phyloP scores from a whole-genome alignment of 2,113 vertebrate genomes.

The Cathartes aura region DNA sequence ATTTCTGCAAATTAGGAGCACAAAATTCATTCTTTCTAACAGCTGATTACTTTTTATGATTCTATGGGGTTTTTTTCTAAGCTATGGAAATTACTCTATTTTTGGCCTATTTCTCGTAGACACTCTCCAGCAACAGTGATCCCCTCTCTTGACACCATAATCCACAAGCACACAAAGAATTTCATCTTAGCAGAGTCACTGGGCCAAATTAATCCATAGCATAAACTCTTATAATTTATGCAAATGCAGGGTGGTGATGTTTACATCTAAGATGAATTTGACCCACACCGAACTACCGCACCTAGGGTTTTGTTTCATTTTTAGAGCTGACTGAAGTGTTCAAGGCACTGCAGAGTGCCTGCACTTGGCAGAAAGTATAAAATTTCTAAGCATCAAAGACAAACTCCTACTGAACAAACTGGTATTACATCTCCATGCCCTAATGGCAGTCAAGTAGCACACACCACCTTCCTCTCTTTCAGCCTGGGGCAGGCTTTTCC shows the following conservation, averaged over 20 bases:
- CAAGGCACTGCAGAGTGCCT: neutral
- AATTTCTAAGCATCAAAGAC: neutral
- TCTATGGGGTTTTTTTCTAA: neutral
- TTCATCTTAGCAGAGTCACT: neutral
- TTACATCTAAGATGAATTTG: neutral
- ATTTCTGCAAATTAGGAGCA: constrained; percentile 56
- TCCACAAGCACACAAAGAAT: constrained; percentile 7
- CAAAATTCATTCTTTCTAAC: constrained; percentile 53
- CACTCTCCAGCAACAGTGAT: constrained; percentile 12
- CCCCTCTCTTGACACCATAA: neutral
- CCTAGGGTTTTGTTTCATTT: neutral
- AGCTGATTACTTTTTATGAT: constrained; percentile 65
- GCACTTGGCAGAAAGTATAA: neutral
- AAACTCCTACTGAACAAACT: neutral
- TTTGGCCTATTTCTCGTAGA: constrained; percentile 44
- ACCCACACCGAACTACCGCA: neutral
- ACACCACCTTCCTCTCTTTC: neutral
- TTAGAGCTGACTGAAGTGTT: neutral
- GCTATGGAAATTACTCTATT: constrained; percentile 45
- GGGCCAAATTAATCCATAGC: constrained; percentile 6
- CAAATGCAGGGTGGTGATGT: neutral
- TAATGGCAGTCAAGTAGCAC: neutral
- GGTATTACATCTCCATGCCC: neutral
- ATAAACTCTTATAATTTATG: neutral
- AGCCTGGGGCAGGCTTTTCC: neutral